Evolutionary conservation across 1,140 invertebrate species (phyloP), one percentile per base, ranked within the genome.

Genomic region (Rhagoletis zephyria): DNA sequence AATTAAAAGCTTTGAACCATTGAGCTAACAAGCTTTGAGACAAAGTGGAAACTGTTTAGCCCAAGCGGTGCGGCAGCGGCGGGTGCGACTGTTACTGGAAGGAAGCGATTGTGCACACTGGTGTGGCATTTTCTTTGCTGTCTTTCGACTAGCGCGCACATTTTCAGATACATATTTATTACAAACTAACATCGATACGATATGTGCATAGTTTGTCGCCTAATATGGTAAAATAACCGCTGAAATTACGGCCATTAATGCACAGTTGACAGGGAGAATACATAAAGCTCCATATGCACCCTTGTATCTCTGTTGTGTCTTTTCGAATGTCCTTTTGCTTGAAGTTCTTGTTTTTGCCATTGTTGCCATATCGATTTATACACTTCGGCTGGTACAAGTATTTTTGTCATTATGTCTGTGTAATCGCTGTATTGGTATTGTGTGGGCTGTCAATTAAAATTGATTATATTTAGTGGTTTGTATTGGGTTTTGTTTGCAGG

Each of bases 1-100:
- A 87, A 87, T 87, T 87, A 87, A 87, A 87, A 87, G 85, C 85
- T 59, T 19, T 30, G 85, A 86, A 86, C 61, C 85, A 86, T 86
- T 86, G 64, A 86, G 85, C 61, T 86, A 86, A 86, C 85, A 86
- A 86, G 61, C 64, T 67, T 67, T 67, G 63, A 61, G 67, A 30
- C 67, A 63, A 67, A 87, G 86, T 87, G 19, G 14, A 51, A 16
- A 42, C 5, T 40, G 16, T 19, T 74, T 74, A 40, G 19, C 14
- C 9, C 51, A 3, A 85, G 19, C 60, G 16, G 30, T 6, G n/a
- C 51, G 16, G 12, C 48, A 81, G n/a, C 10, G 70, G 70, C 70
- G 5, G 51, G 5, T 56, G 51, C 51, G 51, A 5, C 51, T 56
- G 5, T 56, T 56, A 10, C 51, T 56, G 5, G 51, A 10, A 7